Percentiles rank a stretch among this genome's conserved stretches.
phyloP scores from a whole-genome alignment of 2,888 invertebrate species.

The Troides oblongomaculatus region DNA sequence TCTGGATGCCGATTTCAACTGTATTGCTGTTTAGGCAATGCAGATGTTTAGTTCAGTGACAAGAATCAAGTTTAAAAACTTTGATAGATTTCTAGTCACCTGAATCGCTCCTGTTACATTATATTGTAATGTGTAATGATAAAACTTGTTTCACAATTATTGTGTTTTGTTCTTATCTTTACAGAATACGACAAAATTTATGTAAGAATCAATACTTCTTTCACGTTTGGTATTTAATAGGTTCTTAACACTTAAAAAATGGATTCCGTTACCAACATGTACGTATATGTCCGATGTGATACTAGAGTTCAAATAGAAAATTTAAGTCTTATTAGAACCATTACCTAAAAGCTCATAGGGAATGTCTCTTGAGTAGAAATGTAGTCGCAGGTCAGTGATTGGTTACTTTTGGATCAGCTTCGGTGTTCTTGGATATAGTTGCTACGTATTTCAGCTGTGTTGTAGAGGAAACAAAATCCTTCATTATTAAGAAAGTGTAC shows the following conservation, averaged over 20 bases:
- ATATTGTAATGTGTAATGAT: neutral
- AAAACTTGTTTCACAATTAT: neutral
- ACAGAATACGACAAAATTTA: neutral
- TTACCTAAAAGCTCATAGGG: neutral
- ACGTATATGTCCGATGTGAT: neutral
- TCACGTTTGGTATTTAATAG: too few relatives aligned
- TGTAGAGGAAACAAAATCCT: slow-evolving; percentile 47
- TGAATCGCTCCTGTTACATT: slow-evolving; percentile 10
- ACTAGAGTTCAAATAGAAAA: neutral
- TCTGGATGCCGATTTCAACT: slow-evolving; percentile 59
- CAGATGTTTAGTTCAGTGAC: slow-evolving; percentile 39
- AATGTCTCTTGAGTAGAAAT: neutral
- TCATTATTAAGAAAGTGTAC: slow-evolving; percentile 61
- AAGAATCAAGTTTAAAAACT: slow-evolving; percentile 19
- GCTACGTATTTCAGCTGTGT: slow-evolving; percentile 18
- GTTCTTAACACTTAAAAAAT: neutral
- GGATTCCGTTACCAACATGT: neutral
- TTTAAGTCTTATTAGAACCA: neutral
- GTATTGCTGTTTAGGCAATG: slow-evolving; percentile 53
- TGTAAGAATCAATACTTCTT: neutral
- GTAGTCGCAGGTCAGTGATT: too few relatives aligned
- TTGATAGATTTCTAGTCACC: slow-evolving; percentile 25
- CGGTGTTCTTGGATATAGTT: neutral
- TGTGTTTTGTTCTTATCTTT: neutral
- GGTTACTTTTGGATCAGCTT: neutral